Evolutionary conservation across 2,888 invertebrate genomes (phyloP).

Genomic region (Idaea dimidiata): DNA sequence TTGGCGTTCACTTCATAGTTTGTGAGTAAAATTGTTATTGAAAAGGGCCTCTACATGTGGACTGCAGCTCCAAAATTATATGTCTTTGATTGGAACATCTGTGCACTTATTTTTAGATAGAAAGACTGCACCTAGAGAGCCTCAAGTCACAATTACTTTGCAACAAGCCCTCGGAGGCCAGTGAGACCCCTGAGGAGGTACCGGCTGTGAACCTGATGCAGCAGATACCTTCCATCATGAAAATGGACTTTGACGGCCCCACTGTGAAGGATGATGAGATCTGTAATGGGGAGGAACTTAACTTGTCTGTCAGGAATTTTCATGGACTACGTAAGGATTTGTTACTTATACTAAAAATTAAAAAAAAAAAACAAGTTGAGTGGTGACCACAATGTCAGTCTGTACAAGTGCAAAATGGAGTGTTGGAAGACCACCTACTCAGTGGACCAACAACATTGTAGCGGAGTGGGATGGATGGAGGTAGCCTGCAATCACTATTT

Average conservation of each 20-base stretch:
- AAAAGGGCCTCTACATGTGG: too few species aligned
- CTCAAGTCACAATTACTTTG: slow-evolving; percentile 32
- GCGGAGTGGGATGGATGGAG: too few species aligned
- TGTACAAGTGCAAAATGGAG: too few species aligned
- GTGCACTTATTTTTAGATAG: slow-evolving; percentile 57
- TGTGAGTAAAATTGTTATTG: too few species aligned
- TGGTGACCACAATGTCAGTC: too few species aligned
- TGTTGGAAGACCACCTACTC: too few species aligned
- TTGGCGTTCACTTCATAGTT: too few species aligned
- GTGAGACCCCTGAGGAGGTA: background rate
- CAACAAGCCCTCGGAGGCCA: background rate
- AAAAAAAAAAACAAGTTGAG: too few species aligned
- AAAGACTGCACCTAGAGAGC: slow-evolving; percentile 60
- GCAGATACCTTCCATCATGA: background rate
- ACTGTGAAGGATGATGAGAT: slow-evolving; percentile 30
- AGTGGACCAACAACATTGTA: too few species aligned
- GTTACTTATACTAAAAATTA: too few species aligned
- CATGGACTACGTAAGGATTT: too few species aligned
- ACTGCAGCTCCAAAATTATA: background rate
- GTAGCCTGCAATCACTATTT: too few species aligned
- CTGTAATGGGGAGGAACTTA: slow-evolving; percentile 50
- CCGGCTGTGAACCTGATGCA: background rate
- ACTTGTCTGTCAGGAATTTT: slow-evolving; percentile 37
- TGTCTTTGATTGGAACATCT: background rate
- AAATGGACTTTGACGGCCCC: background rate